A percentile compares a stretch with the other conserved stretches of the same genome.
Evolutionary conservation across 2,113 vertebrate genomes (phyloP).

Genomic region (Zosterops lateralis): DNA sequence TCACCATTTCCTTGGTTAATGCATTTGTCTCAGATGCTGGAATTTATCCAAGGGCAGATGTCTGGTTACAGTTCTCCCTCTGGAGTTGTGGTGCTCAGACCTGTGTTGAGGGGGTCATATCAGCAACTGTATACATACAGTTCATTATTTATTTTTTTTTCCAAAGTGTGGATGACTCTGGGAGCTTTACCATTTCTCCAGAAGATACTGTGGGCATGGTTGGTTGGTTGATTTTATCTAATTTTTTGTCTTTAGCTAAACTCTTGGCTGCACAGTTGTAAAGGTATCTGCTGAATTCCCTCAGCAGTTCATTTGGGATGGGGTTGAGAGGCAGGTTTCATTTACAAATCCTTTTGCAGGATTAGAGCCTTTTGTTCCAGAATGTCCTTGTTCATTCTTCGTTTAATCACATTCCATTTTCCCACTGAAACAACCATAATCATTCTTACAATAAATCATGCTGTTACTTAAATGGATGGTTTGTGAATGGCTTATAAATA

Average conservation of each 20-base stretch:
- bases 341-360: constrained; percentile 5
- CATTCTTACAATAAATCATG: constrained; percentile 40
- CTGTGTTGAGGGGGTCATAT: not conserved
- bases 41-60: not conserved
- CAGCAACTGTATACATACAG: not conserved
- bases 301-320: not conserved
- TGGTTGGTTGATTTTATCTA: not conserved
- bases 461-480: constrained; percentile 53
- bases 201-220: not conserved
- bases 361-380: constrained; percentile 19
- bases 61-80: not conserved
- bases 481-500: constrained; percentile 59
- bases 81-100: not conserved
- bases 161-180: not conserved
- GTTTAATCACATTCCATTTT: constrained; percentile 53
- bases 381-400: constrained; percentile 49
- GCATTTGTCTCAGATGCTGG: not conserved
- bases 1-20: not conserved
- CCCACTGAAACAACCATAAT: constrained; percentile 33
- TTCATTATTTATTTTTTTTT: not conserved
- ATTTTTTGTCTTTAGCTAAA: constrained; percentile 1
- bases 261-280: not conserved
- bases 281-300: constrained; percentile 2
- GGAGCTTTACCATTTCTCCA: not conserved
- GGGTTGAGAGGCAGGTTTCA: constrained; percentile 6